These are phyloP conservation scores for Malacoctenus gilli DNA, from an alignment of 2,797 vertebrate genomes.

Conservation along the genomic window DNA sequence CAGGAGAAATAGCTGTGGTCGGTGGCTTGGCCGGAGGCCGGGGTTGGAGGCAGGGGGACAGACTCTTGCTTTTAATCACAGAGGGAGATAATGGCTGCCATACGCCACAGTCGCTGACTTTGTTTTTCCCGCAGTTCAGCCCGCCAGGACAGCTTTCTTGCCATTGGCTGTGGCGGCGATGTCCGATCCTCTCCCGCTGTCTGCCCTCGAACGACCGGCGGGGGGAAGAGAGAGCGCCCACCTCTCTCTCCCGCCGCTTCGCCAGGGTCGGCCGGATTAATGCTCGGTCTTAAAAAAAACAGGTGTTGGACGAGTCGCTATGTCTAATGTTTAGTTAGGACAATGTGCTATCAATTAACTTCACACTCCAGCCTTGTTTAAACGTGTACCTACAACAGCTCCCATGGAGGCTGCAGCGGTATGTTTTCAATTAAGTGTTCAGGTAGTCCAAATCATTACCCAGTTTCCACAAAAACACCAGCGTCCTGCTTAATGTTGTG, in stretches of 20 bases:
- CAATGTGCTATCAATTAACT: conserved; percentile 9
- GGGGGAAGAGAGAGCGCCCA: background rate
- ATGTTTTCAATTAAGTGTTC: background rate
- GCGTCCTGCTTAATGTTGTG: background rate
- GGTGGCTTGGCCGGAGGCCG: conserved; percentile 76
- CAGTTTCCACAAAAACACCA: background rate
- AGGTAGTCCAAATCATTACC: background rate
- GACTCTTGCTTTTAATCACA: conserved; percentile 87
- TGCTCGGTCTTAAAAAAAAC: conserved; percentile 46
- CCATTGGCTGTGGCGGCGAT: conserved; percentile 51
- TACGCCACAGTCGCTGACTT: conserved; percentile 67
- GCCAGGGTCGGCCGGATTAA: conserved; percentile 25
- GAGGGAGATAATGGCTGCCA: conserved; percentile 84
- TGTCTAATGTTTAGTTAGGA: conserved; percentile 3
- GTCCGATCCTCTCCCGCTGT: conserved; percentile 30
- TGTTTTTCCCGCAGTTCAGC: conserved; percentile 65
- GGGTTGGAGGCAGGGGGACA: conserved; percentile 58
- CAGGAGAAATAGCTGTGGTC: conserved; percentile 85
- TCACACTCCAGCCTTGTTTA: background rate
- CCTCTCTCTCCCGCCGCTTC: conserved; percentile 21
- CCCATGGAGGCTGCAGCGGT: background rate
- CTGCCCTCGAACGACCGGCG: background rate
- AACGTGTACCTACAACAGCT: background rate
- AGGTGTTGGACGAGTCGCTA: background rate
- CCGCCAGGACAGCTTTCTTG: conserved; percentile 36